A percentile compares a stretch with the other conserved stretches of the same genome.
Evolutionary conservation across 2,797 vertebrate species (phyloP).

Genomic region (Pangasius sanitwongsei): DNA sequence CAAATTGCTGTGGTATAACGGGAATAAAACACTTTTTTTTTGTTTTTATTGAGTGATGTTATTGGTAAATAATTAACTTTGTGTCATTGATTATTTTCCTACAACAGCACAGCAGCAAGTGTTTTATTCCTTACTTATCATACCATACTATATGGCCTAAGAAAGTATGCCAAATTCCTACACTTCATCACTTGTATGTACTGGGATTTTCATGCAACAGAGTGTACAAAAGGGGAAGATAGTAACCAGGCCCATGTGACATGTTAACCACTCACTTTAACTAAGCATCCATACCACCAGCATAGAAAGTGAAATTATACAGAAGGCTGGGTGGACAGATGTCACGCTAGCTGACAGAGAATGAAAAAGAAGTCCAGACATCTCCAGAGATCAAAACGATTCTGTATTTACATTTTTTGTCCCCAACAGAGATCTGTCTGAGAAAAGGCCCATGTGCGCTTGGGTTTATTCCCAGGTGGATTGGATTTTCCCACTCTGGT

Average conservation of each 20-base stretch:
- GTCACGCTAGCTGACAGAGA: slow-evolving; percentile 9
- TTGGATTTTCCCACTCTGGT: slow-evolving; percentile 64
- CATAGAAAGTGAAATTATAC: slow-evolving; percentile 20
- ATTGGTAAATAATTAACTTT: background rate
- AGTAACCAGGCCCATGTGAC: slow-evolving; percentile 9
- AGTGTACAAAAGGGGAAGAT: slow-evolving; percentile 9
- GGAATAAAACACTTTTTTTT: background rate
- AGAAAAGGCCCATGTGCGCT: slow-evolving; percentile 67
- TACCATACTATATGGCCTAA: slow-evolving; percentile 39
- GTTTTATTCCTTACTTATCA: background rate
- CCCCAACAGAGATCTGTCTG: slow-evolving; percentile 65
- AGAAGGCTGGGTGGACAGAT: slow-evolving; percentile 16
- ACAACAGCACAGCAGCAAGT: background rate
- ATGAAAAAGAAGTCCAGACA: slow-evolving; percentile 1
- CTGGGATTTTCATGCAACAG: slow-evolving; percentile 1
- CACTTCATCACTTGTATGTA: slow-evolving; percentile 30
- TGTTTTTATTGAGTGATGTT: background rate
- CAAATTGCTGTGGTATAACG: background rate
- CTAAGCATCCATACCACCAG: background rate
- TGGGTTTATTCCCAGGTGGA: slow-evolving; percentile 69
- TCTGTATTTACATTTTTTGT: slow-evolving; percentile 63
- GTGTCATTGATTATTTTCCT: background rate
- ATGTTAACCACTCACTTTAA: background rate
- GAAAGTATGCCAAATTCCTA: slow-evolving; percentile 48
- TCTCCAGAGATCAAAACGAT: slow-evolving; percentile 34